Evolutionary conservation across 2,888 invertebrate species (phyloP).

Genomic region (Bombylius discolor): DNA sequence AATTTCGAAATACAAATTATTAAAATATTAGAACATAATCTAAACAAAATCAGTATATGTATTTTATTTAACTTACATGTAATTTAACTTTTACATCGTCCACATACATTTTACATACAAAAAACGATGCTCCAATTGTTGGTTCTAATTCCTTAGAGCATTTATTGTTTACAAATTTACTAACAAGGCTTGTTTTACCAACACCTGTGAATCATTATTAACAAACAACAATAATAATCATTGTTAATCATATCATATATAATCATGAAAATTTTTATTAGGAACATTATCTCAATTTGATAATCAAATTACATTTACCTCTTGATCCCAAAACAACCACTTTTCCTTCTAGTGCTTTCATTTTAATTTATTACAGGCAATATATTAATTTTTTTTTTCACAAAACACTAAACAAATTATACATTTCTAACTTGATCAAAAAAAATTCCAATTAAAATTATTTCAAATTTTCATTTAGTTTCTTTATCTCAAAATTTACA

Average conservation of each 20-base stretch:
- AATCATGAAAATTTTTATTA: not conserved
- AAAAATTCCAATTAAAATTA: too few relatives aligned
- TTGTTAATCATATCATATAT: too few relatives aligned
- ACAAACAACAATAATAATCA: too few relatives aligned
- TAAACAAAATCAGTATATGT: not conserved
- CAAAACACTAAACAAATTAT: too few relatives aligned
- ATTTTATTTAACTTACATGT: constrained; percentile 44
- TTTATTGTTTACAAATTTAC: constrained; percentile 65
- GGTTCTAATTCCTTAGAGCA: constrained; percentile 63
- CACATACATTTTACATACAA: constrained; percentile 67
- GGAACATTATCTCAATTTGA: too few relatives aligned
- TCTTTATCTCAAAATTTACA: too few relatives aligned
- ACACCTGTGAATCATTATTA: constrained; percentile 47
- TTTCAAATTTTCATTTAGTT: too few relatives aligned
- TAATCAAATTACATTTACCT: constrained; percentile 41
- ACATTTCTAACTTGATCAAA: too few relatives aligned
- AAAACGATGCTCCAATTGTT: constrained; percentile 83
- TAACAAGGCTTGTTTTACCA: constrained; percentile 78
- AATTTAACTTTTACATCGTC: constrained; percentile 58
- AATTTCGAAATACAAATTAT: not conserved
- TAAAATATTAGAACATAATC: too few relatives aligned
- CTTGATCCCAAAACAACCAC: constrained; percentile 72
- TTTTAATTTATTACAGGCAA: constrained; percentile 25
- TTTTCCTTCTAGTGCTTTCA: constrained; percentile 72
- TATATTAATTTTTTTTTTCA: too few relatives aligned